These are phyloP conservation scores for Malachius bipustulatus DNA, from an alignment of 2,888 invertebrate genomes.

Conservation along the genomic window DNA sequence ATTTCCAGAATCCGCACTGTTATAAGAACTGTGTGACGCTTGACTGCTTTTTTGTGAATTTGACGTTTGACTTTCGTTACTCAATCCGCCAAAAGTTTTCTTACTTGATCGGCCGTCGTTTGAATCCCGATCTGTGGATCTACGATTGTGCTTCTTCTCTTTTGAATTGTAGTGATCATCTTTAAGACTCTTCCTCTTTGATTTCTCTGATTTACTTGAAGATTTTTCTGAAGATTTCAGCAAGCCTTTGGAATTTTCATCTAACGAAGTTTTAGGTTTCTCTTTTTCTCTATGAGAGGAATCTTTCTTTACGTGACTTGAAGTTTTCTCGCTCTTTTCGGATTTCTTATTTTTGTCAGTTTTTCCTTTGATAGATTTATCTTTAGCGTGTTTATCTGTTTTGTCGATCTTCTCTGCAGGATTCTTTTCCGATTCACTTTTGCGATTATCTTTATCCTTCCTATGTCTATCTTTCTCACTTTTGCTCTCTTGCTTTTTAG, in stretches of 20 bases:
- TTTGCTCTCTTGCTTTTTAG: slow-evolving; percentile 11
- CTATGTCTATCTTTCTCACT: slow-evolving; percentile 7
- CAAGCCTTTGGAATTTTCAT: slow-evolving; percentile 9
- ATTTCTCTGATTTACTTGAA: slow-evolving; percentile 16
- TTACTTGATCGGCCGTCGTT: slow-evolving; percentile 52
- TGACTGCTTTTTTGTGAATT: slow-evolving; percentile 22
- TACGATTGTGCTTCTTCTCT: slow-evolving; percentile 49
- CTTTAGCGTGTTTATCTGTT: slow-evolving; percentile 17
- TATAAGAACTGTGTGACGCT: slow-evolving; percentile 21
- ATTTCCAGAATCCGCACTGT: slow-evolving; percentile 32
- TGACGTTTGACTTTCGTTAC: slow-evolving; percentile 32
- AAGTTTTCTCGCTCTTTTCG: slow-evolving; percentile 9
- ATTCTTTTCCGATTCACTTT: slow-evolving; percentile 23
- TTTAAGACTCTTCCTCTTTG: slow-evolving; percentile 36
- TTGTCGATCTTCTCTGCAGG: slow-evolving; percentile 26
- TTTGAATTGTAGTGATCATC: slow-evolving; percentile 64
- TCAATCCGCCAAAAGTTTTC: slow-evolving; percentile 33
- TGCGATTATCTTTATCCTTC: slow-evolving; percentile 25
- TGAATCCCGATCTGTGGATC: slow-evolving; percentile 70
- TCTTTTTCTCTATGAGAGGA: slow-evolving; percentile 9
- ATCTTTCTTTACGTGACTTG: slow-evolving; percentile 17
- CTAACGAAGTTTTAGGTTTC: slow-evolving; percentile 10
- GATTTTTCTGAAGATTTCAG: neutral
- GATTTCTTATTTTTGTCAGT: slow-evolving; percentile 5
- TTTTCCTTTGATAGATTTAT: slow-evolving; percentile 10